phyloP scores from a whole-genome alignment of 2,113 vertebrate species.

The Meleagris gallopavo region DNA sequence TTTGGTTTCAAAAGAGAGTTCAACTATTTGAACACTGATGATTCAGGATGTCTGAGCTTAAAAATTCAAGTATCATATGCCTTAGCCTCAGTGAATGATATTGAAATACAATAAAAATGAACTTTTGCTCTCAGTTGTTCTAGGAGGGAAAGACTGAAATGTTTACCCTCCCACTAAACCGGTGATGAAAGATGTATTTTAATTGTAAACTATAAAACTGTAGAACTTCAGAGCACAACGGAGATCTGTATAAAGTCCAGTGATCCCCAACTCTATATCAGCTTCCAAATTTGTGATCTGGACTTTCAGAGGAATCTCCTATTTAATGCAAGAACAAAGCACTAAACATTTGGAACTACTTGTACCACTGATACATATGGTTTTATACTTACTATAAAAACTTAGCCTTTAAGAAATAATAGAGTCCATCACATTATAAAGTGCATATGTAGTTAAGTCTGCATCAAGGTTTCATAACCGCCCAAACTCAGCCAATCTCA shows the following conservation, averaged over 20 bases:
- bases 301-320: neutral
- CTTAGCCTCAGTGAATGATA: slow-evolving; percentile 9
- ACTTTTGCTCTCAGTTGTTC: neutral
- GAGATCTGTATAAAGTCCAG: neutral
- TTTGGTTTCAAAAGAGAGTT: neutral
- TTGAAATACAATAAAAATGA: slow-evolving; percentile 24
- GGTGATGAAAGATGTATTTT: neutral
- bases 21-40: neutral
- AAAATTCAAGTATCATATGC: neutral
- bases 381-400: slow-evolving; percentile 13
- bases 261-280: neutral
- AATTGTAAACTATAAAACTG: neutral
- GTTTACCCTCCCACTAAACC: neutral
- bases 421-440: neutral
- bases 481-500: neutral
- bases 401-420: neutral
- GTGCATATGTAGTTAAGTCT: neutral
- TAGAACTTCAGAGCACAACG: neutral
- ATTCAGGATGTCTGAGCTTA: slow-evolving; percentile 19
- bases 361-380: neutral
- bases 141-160: neutral
- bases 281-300: neutral
- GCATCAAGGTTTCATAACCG: neutral
- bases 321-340: neutral
- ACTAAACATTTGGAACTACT: neutral